Evolutionary conservation across 2,888 invertebrate species (phyloP).

Genomic region (Ormyrus pomaceus): DNA sequence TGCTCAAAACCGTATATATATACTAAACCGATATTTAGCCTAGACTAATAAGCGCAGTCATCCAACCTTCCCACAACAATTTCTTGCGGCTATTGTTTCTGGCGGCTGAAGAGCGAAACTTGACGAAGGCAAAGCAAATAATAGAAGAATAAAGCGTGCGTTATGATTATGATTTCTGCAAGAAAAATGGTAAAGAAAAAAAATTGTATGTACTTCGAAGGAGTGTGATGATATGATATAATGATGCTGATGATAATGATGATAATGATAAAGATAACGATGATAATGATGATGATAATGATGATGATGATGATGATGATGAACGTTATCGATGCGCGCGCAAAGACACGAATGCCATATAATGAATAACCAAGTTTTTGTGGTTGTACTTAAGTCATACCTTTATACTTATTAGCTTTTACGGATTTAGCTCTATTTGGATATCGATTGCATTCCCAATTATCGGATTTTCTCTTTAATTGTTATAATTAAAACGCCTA

Average conservation of each 20-base stretch:
- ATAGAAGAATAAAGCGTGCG: neutral
- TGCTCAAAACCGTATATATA: too few relatives aligned
- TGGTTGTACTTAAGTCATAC: slow-evolving; percentile 76
- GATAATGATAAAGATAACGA: slow-evolving; percentile 10
- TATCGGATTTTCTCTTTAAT: slow-evolving; percentile 58
- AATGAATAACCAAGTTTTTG: slow-evolving; percentile 74
- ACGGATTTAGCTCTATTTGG: slow-evolving; percentile 59
- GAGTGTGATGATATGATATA: slow-evolving; percentile 23
- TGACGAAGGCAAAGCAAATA: neutral
- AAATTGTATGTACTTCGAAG: slow-evolving; percentile 32
- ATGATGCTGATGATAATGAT: slow-evolving; percentile 22
- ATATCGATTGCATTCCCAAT: slow-evolving; percentile 56
- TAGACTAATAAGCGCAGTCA: slow-evolving; percentile 7
- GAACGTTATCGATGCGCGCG: slow-evolving; percentile 47
- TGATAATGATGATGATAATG: slow-evolving; percentile 26
- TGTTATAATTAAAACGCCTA: slow-evolving; percentile 44
- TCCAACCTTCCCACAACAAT: slow-evolving; percentile 24
- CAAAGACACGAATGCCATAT: slow-evolving; percentile 74
- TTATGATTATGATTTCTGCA: slow-evolving; percentile 20
- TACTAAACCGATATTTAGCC: neutral
- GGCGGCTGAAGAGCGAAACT: neutral
- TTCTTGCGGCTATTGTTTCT: slow-evolving; percentile 19
- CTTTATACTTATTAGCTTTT: slow-evolving; percentile 68
- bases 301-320: slow-evolving; percentile 54
- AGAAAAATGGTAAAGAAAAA: slow-evolving; percentile 17